phyloP scores from a whole-genome alignment of 2,797 vertebrate species.

The Manis crassicaudata region DNA sequence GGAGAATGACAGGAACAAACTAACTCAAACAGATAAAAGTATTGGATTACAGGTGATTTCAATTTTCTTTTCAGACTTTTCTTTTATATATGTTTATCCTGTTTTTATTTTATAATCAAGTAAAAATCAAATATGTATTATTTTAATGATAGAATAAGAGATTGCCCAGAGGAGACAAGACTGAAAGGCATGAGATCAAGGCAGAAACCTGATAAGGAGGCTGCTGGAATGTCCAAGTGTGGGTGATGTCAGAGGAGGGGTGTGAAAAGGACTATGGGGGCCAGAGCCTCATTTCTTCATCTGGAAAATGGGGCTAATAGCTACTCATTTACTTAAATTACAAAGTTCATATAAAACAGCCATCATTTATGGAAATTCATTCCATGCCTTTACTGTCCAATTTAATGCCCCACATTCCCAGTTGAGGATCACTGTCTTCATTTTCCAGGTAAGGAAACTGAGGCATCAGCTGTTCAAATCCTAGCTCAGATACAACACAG shows the following conservation, averaged over 20 bases:
- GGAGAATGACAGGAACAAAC: neutral
- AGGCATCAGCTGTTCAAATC: neutral
- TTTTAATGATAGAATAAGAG: neutral
- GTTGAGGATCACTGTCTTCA: neutral
- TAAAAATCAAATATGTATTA: neutral
- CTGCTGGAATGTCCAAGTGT: neutral
- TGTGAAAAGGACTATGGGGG: neutral
- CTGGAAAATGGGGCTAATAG: neutral
- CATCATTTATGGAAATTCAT: neutral
- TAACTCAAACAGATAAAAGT: neutral
- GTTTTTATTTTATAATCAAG: slow-evolving; percentile 15
- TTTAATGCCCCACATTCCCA: neutral
- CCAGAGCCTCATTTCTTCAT: neutral
- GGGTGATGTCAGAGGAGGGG: too few relatives aligned
- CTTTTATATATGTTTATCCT: neutral
- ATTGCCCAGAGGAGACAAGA: neutral
- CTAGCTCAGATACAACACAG: neutral
- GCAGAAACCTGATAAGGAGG: neutral
- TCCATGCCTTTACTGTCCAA: neutral
- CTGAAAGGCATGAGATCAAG: neutral
- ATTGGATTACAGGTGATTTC: neutral
- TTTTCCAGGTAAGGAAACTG: neutral
- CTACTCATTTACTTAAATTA: neutral
- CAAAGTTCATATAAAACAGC: neutral
- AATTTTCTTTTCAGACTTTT: neutral